Evolutionary conservation across 2,888 invertebrate genomes (phyloP).

Genomic region (Caenorhabditis sp.): DNA sequence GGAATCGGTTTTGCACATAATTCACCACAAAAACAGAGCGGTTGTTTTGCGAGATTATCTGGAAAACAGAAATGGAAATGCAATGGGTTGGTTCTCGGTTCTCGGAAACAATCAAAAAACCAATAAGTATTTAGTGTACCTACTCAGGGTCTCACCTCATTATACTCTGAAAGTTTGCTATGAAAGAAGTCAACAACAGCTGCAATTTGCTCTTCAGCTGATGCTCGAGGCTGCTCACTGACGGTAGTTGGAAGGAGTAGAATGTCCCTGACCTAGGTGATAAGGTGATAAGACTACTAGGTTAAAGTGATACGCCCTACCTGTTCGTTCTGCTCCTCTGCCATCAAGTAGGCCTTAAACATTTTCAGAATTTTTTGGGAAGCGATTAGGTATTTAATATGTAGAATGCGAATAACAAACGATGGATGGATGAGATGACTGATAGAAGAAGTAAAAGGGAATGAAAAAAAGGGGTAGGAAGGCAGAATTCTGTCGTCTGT

Average conservation of each 20-base stretch:
- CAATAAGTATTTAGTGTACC: too few species aligned
- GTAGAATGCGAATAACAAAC: background rate
- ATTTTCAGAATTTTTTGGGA: slow-evolving; percentile 18
- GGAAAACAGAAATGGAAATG: slow-evolving; percentile 1
- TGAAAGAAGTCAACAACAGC: slow-evolving; percentile 64
- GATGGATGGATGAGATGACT: slow-evolving; percentile 1
- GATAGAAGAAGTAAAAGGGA: background rate
- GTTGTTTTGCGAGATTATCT: slow-evolving; percentile 65
- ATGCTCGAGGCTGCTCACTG: slow-evolving; percentile 55
- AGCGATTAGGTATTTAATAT: background rate
- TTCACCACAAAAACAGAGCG: slow-evolving; percentile 70
- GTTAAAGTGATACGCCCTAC: slow-evolving; percentile 6
- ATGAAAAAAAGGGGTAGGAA: too few species aligned
- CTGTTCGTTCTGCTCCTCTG: slow-evolving; percentile 58
- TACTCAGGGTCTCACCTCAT: slow-evolving; percentile 68
- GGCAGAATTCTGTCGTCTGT: slow-evolving; percentile 13
- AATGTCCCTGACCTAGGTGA: slow-evolving; percentile 68
- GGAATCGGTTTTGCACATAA: slow-evolving; percentile 71
- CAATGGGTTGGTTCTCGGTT: too few species aligned
- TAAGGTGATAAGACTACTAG: background rate
- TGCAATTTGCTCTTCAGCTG: slow-evolving; percentile 61
- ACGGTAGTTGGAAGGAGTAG: slow-evolving; percentile 63
- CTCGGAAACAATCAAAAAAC: too few species aligned
- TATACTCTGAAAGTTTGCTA: slow-evolving; percentile 66
- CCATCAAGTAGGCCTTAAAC: slow-evolving; percentile 65